Conservation (phyloP, 92 coral and sea anemone genomes). For the Epizoanthus ramosus region DNA sequence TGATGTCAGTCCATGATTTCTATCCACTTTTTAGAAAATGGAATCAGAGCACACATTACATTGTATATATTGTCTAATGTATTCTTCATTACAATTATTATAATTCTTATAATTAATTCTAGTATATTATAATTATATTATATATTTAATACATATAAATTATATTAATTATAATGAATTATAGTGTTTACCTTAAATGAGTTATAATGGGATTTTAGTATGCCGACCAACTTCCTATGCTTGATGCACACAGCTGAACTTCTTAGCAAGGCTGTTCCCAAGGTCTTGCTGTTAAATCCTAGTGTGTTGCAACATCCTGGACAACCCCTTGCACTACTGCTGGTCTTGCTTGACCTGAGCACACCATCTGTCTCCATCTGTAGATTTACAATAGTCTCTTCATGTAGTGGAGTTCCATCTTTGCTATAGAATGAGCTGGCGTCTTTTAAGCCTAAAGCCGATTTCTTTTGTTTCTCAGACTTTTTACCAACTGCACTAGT, state of each 20-base stretch:
- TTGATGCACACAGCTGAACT: constrained; percentile 11
- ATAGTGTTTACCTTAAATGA: not conserved
- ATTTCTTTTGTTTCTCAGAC: not conserved
- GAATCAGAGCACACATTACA: no score
- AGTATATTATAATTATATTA: no score
- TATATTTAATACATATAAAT: no score
- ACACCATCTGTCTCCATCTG: not conserved
- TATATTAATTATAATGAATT: no score
- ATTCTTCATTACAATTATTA: no score
- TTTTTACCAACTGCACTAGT: no score
- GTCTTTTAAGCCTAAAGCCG: not conserved
- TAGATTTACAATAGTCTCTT: not conserved
- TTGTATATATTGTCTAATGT: no score
- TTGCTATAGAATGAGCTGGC: not conserved
- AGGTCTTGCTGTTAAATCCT: constrained; percentile 23
- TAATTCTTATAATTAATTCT: no score
- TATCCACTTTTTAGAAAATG: no score
- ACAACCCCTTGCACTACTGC: not conserved
- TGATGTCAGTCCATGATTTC: no score
- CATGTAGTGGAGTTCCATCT: not conserved
- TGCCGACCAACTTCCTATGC: constrained; percentile 2
- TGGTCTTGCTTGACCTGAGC: not conserved
- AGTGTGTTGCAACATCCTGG: constrained; percentile 2
- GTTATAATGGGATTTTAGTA: constrained; percentile 18
- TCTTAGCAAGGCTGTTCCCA: not conserved